These are phyloP conservation scores for Halichondria panicea DNA, from an alignment of 37 sponge, comb jelly and placozoan genomes.

Conservation along the genomic window DNA sequence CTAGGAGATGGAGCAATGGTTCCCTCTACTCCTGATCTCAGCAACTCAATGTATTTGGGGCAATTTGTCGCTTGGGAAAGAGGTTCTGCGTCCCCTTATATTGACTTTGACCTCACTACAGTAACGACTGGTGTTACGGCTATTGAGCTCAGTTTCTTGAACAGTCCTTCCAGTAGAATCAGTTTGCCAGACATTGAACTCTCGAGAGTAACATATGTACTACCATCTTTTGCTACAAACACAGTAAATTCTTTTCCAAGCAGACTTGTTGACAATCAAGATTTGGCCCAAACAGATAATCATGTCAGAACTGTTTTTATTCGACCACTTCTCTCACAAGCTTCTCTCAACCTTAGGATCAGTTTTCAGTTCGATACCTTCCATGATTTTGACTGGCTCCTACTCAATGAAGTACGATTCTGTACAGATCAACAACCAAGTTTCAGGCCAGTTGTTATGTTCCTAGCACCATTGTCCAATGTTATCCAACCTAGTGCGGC, in stretches of 20 bases:
- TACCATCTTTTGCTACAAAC: background rate
- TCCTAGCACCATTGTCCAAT: background rate
- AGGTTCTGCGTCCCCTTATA: background rate
- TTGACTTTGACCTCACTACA: background rate
- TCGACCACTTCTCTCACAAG: background rate
- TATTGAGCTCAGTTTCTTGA: constrained; percentile 30
- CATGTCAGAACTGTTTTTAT: constrained; percentile 2
- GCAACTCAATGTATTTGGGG: too few species aligned
- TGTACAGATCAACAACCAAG: constrained; percentile 6
- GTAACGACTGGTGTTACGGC: background rate
- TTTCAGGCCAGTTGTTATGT: background rate
- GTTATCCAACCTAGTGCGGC: constrained; percentile 1
- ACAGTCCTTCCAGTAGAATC: constrained; percentile 23
- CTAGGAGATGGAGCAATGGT: too few species aligned
- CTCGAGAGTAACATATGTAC: background rate
- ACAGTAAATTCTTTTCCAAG: background rate
- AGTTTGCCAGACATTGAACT: constrained; percentile 31
- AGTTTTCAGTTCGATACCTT: background rate
- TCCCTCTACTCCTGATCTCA: too few species aligned
- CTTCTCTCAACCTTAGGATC: background rate
- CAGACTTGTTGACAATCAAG: constrained; percentile 10
- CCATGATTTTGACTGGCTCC: constrained; percentile 27
- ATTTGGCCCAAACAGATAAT: constrained; percentile 6
- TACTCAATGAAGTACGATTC: constrained; percentile 37
- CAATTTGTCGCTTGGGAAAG: background rate